Conservation (phyloP, 2,113 vertebrate genomes). For the Oncorhynchus mykiss region DNA sequence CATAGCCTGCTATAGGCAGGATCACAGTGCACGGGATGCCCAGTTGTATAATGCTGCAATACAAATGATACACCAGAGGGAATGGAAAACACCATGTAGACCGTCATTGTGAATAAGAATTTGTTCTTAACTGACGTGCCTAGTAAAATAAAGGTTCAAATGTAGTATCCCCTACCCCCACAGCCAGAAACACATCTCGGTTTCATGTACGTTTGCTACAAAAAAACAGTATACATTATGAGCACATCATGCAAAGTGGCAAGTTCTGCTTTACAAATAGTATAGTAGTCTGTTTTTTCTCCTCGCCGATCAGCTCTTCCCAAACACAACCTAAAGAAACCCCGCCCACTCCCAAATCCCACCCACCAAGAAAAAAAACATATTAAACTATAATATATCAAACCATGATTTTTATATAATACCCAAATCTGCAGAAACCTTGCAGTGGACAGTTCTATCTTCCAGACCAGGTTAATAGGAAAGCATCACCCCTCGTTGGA, state of each 20-base stretch:
- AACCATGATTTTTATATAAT: conserved; percentile 66
- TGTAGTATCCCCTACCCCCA: conserved; percentile 29
- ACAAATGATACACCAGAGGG: conserved; percentile 22
- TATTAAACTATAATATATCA: conserved; percentile 66
- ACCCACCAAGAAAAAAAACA: conserved; percentile 49
- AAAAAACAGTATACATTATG: conserved; percentile 74
- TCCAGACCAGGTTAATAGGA: conserved; percentile 58
- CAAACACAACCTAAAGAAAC: conserved; percentile 49
- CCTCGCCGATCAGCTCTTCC: conserved; percentile 52
- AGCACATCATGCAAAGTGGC: conserved; percentile 80
- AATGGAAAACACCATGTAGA: conserved; percentile 8
- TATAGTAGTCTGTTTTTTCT: conserved; percentile 50
- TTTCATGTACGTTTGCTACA: conserved; percentile 67
- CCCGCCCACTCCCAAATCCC: conserved; percentile 50
- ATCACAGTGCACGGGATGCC: conserved; percentile 39
- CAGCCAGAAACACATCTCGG: conserved; percentile 43
- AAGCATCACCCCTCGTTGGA: conserved; percentile 25
- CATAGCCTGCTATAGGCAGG: conserved; percentile 45
- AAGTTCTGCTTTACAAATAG: conserved; percentile 69
- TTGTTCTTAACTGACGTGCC: too few species aligned
- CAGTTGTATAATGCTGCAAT: conserved; percentile 37
- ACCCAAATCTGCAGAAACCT: conserved; percentile 56
- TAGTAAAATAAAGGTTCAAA: too few species aligned
- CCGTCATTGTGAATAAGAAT: too few species aligned
- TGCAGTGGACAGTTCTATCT: conserved; percentile 56